These are phyloP conservation scores for Chesias legatella DNA, from an alignment of 2,888 invertebrate genomes.

Conservation along the genomic window DNA sequence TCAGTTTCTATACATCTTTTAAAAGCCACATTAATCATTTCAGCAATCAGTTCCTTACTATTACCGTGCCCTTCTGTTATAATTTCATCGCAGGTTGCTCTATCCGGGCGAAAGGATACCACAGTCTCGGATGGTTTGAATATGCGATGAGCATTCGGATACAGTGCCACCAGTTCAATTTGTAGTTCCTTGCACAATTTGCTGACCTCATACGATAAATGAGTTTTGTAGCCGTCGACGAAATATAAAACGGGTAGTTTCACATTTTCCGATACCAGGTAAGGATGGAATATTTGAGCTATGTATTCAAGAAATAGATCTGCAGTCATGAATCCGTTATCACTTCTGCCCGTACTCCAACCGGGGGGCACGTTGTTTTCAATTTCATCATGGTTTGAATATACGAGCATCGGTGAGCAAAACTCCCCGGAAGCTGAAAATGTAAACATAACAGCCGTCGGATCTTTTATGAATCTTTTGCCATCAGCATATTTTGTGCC, in stretches of 20 bases:
- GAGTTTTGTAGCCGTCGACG: slow-evolving; percentile 28
- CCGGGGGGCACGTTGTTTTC: slow-evolving; percentile 7
- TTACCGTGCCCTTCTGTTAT: too few relatives aligned
- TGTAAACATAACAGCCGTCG: slow-evolving; percentile 14
- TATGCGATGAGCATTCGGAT: slow-evolving; percentile 20
- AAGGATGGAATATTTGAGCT: slow-evolving; percentile 8
- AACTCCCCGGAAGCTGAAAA: slow-evolving; percentile 9
- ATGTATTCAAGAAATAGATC: slow-evolving; percentile 14
- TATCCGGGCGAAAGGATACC: too few relatives aligned
- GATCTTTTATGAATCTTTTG: too few relatives aligned
- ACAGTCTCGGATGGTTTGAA: slow-evolving; percentile 14
- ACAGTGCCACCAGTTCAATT: slow-evolving; percentile 17
- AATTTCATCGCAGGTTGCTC: too few relatives aligned
- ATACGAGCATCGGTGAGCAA: slow-evolving; percentile 2
- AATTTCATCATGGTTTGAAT: slow-evolving; percentile 1
- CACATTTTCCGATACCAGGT: slow-evolving; percentile 7
- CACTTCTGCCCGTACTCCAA: slow-evolving; percentile 15
- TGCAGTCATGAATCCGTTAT: slow-evolving; percentile 13
- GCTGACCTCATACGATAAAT: slow-evolving; percentile 16
- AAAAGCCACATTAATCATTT: too few relatives aligned
- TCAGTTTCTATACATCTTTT: too few relatives aligned
- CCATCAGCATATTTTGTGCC: background rate
- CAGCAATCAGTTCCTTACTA: too few relatives aligned
- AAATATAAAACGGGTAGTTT: slow-evolving; percentile 22
- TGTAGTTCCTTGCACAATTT: slow-evolving; percentile 12